Evolutionary conservation across 1,140 invertebrate species (phyloP).

Genomic region (Panulirus ornatus): DNA sequence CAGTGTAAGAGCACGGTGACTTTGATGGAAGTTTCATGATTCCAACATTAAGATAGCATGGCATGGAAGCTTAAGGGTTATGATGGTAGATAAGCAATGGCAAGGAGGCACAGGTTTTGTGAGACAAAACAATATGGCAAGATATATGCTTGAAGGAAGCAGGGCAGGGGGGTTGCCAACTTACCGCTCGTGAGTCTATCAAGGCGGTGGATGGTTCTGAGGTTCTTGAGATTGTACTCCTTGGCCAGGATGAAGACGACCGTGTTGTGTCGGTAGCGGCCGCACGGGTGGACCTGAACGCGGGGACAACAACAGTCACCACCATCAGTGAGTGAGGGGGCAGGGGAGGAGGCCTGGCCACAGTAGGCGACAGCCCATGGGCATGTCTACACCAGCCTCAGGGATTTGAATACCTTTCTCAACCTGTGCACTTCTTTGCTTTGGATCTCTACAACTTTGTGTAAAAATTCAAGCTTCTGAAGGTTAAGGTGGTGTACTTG

Average conservation of each 20-base stretch:
- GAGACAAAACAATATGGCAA: slow-evolving; percentile 12
- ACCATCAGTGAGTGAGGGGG: slow-evolving; percentile 33
- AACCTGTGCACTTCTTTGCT: background rate
- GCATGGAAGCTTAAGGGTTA: background rate
- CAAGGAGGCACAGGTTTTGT: background rate
- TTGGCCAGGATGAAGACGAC: slow-evolving; percentile 97
- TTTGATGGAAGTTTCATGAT: slow-evolving; percentile 14
- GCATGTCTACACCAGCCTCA: slow-evolving; percentile 54
- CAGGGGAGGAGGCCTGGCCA: slow-evolving; percentile 38
- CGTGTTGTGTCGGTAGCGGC: slow-evolving; percentile 96
- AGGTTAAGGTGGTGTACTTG: background rate
- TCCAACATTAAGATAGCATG: background rate
- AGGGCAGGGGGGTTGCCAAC: slow-evolving; percentile 51
- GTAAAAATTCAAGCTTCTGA: background rate
- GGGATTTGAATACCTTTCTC: slow-evolving; percentile 33
- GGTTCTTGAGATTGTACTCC: slow-evolving; percentile 95
- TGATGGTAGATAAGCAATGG: background rate
- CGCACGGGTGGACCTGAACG: slow-evolving; percentile 95
- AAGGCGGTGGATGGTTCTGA: slow-evolving; percentile 89
- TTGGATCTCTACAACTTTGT: background rate
- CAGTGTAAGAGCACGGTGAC: background rate
- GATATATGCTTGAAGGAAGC: slow-evolving; percentile 27
- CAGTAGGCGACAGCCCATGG: slow-evolving; percentile 42
- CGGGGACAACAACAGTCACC: slow-evolving; percentile 59
- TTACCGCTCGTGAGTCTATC: slow-evolving; percentile 83